phyloP scores from a whole-genome alignment of 2,113 vertebrate species.

The Centropus unirufus region DNA sequence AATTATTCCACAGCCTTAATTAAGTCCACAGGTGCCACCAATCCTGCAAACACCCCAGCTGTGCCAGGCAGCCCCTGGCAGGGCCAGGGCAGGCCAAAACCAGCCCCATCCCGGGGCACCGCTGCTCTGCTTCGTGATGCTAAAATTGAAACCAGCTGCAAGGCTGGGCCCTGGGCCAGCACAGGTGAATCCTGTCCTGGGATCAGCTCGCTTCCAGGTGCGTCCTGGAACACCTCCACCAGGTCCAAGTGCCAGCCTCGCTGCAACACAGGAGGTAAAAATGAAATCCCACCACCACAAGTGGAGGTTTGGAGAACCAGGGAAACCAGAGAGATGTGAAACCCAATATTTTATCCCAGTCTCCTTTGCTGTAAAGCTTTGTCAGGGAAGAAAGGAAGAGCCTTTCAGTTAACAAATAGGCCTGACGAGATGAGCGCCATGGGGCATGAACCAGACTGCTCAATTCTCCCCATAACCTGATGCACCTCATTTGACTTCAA shows the following conservation, averaged over 20 bases:
- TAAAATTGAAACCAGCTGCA: neutral
- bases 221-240: neutral
- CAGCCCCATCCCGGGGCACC: rapidly evolving
- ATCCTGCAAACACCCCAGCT: neutral
- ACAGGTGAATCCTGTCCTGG: rapidly evolving
- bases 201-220: neutral
- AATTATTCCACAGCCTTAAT: rapidly evolving
- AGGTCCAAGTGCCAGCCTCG: rapidly evolving
- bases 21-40: neutral
- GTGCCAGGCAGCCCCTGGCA: rapidly evolving
- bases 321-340: neutral
- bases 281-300: rapidly evolving
- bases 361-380: neutral
- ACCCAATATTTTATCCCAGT: neutral
- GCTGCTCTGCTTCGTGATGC: neutral
- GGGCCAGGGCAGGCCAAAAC: neutral
- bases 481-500: neutral
- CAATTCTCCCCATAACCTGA: neutral
- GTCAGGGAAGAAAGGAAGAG: neutral
- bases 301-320: neutral
- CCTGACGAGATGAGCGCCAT: rapidly evolving
- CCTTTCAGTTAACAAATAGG: neutral
- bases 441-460: neutral
- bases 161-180: neutral
- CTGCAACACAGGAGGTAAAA: neutral